Conservation (phyloP, 2,797 vertebrate genomes). For the Myotis daubentonii region DNA sequence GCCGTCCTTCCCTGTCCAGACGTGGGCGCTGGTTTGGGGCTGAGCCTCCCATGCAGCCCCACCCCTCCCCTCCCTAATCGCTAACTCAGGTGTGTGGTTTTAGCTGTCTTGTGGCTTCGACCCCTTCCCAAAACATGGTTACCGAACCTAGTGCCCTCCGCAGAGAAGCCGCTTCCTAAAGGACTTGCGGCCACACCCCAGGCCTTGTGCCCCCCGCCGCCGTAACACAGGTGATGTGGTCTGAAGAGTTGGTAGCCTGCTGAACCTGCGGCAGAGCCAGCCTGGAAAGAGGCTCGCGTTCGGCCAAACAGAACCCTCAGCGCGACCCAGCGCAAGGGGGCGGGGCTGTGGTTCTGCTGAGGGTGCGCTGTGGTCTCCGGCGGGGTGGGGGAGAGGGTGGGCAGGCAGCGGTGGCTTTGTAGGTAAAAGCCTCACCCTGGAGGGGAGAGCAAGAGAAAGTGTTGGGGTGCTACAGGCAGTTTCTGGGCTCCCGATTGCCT, state of each 20-base stretch:
- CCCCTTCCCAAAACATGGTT: neutral
- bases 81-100: neutral
- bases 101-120: neutral
- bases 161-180: constrained; percentile 42
- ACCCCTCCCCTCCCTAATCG: neutral
- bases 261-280: neutral
- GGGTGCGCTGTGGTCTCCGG: constrained; percentile 50
- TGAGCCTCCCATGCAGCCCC: neutral
- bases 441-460: constrained; percentile 40
- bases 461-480: constrained; percentile 56
- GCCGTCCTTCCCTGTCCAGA: neutral
- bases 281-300: neutral
- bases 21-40: neutral
- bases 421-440: constrained; percentile 56
- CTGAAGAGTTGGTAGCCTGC: constrained; percentile 46
- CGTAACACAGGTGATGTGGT: neutral
- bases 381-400: neutral
- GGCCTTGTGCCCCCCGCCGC: constrained; percentile 1
- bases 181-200: constrained; percentile 68
- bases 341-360: constrained; percentile 51
- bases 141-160: neutral
- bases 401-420: constrained; percentile 37
- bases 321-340: constrained; percentile 42
- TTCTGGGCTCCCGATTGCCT: constrained; percentile 30
- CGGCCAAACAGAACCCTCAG: neutral